A percentile compares a stretch with the other conserved stretches of the same genome.
Conservation (phyloP, 2,888 invertebrate species). For the Limenitis arthemis region DNA sequence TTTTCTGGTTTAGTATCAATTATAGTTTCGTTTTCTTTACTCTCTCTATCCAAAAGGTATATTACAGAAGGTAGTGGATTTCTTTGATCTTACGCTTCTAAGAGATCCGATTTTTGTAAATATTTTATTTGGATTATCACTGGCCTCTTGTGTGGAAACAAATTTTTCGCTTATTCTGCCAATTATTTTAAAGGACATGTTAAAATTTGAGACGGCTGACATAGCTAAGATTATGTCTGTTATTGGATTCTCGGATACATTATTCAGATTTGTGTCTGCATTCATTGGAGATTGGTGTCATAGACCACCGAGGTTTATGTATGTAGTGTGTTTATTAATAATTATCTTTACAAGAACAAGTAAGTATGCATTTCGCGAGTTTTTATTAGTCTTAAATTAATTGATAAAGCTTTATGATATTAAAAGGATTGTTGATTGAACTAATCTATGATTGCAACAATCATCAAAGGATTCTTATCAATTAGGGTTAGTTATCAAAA, state of each 20-base stretch:
- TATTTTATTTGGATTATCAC: constrained; percentile 76
- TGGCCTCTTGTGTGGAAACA: constrained; percentile 78
- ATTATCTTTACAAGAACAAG: constrained; percentile 74
- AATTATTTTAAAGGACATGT: constrained; percentile 76
- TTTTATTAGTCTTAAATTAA: background rate
- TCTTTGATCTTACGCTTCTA: constrained; percentile 77
- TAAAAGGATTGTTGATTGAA: no score
- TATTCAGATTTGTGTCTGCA: constrained; percentile 75
- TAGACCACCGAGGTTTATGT: constrained; percentile 75
- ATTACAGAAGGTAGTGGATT: constrained; percentile 51
- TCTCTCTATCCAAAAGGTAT: constrained; percentile 36
- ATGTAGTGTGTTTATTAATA: constrained; percentile 72
- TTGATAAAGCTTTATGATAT: background rate
- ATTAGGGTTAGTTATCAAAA: no score
- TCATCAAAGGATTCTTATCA: no score
- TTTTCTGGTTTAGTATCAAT: no score
- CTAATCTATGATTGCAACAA: no score
- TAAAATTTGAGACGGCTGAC: constrained; percentile 67
- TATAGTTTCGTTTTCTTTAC: no score
- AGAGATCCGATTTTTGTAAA: constrained; percentile 78
- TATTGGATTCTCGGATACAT: constrained; percentile 71
- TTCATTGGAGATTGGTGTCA: constrained; percentile 76
- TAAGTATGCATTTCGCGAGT: constrained; percentile 71
- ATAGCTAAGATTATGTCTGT: constrained; percentile 76
- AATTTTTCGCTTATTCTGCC: constrained; percentile 78